Base-by-base conservation (phyloP, 2,797 vertebrate genomes). In the Sylvia borin region DNA sequence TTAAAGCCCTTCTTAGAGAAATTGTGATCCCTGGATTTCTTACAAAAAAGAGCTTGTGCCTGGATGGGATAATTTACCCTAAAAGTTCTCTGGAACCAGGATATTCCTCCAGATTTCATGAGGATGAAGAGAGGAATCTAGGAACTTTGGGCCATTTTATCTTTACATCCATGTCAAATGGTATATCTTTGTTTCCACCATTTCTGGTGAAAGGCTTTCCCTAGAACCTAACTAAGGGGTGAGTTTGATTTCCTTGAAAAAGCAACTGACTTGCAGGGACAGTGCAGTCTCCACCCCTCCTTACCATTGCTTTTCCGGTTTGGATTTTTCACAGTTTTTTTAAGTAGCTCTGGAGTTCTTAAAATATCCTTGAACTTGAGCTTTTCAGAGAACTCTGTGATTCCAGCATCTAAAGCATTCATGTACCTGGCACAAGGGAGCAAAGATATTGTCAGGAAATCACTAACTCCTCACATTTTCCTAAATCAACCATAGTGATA, bases 341-440 rank as follows among this genome's bases (percentile, higher is more conserved):
- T 90, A 62, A 98, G 91, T 7, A 97, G 88, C 0, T 93, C 91
- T 0, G 92, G 50, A 58, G 81, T 82, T 91, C 98, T 98, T 88
- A 98, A 75, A 22, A 91, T 88, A 1, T 97, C 97, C 74, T 97
- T 98, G 86, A 97, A 90, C 0, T 11, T 54, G n/a, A 98, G 83
- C 3, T 34, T 16, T 24, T 61, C 15, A 3, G 98, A 98, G 88
- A 99, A 99, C 9, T 87, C 75, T 34, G 98, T 97, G 22, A 98
- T 97, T 27, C 98, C 61, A 55, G 99, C 98, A 38, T 99, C 99
- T 92, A 99, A 72, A 1, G 98, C 99, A 48, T 99, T 99, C 65
- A 99, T 98, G 95, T 99, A 99, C 99, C 99, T 99, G 92, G 31
- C 36, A 80, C 24, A 85, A 68, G 55, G 53, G 78, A 92, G 55